Conservation (phyloP, 1,140 invertebrate genomes). For the Drosophila hydei region DNA sequence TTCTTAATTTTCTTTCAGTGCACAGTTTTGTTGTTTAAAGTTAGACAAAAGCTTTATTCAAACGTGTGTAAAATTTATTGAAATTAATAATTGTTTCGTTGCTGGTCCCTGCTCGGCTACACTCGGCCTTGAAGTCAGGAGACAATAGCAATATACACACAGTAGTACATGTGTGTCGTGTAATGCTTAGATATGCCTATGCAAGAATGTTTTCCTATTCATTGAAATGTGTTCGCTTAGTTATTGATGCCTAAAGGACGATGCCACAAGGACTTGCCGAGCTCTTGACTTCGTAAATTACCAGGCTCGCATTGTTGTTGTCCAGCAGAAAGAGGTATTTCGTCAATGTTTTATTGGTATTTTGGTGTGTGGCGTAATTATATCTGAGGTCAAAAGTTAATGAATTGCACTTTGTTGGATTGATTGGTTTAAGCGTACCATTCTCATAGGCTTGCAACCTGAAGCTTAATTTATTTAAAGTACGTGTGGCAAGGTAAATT, state of each 20-base stretch:
- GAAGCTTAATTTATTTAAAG: slow-evolving; percentile 1
- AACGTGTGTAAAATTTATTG: slow-evolving; percentile 22
- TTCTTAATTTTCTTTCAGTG: slow-evolving; percentile 9
- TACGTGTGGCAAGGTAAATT: neutral
- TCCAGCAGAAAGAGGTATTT: slow-evolving; percentile 36
- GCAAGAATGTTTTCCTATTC: slow-evolving; percentile 18
- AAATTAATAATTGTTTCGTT: slow-evolving; percentile 57
- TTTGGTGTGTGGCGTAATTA: slow-evolving; percentile 44
- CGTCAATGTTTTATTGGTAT: slow-evolving; percentile 60
- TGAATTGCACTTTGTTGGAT: slow-evolving; percentile 57
- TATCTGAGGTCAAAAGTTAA: slow-evolving; percentile 53
- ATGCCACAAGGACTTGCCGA: slow-evolving; percentile 27
- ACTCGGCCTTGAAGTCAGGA: neutral
- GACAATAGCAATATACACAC: neutral
- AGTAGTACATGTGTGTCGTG: neutral
- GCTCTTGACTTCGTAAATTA: slow-evolving; percentile 10
- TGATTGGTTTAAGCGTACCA: neutral
- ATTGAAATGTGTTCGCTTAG: neutral
- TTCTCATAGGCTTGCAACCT: neutral
- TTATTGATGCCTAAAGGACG: slow-evolving; percentile 23
- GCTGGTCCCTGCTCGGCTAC: neutral
- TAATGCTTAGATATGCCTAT: neutral
- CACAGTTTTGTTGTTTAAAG: neutral
- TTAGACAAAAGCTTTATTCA: neutral
- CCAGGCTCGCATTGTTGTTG: slow-evolving; percentile 1